Conservation (phyloP, 1,140 invertebrate genomes). For the Archegozetes longisetosus region DNA sequence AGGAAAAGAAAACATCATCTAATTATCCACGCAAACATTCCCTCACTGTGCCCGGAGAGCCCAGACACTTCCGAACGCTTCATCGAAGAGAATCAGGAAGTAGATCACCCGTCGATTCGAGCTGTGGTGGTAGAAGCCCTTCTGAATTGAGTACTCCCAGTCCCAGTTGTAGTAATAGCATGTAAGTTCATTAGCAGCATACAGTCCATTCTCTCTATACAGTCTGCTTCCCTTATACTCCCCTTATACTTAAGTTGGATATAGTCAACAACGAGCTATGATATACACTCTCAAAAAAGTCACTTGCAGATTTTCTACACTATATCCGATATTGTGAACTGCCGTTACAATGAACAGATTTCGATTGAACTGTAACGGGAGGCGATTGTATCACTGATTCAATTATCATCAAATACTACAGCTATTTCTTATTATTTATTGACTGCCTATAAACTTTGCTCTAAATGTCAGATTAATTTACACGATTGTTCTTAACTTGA, state of each 20-base stretch:
- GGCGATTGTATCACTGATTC: no score
- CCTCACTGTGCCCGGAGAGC: constrained; percentile 12
- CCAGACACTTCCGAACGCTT: constrained; percentile 3
- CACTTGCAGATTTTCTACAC: no score
- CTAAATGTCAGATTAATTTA: no score
- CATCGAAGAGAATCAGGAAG: constrained; percentile 7
- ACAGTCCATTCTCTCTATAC: not conserved
- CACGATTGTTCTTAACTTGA: no score
- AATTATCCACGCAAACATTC: constrained; percentile 14
- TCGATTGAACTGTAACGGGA: no score
- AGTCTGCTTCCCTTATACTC: not conserved
- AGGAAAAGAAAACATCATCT: not conserved
- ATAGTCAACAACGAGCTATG: no score
- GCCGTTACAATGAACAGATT: no score
- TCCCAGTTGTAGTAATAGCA: constrained; percentile 14
- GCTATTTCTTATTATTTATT: no score
- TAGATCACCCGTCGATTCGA: constrained; percentile 12
- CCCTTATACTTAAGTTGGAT: not conserved
- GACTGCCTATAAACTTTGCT: no score
- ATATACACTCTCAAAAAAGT: no score
- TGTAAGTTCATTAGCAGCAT: not conserved
- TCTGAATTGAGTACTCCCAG: constrained; percentile 13
- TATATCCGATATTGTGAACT: no score
- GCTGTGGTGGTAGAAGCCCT: constrained; percentile 7
- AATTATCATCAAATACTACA: no score